Conservation (phyloP, 1,140 invertebrate genomes). For the Cryptotermes secundus region DNA sequence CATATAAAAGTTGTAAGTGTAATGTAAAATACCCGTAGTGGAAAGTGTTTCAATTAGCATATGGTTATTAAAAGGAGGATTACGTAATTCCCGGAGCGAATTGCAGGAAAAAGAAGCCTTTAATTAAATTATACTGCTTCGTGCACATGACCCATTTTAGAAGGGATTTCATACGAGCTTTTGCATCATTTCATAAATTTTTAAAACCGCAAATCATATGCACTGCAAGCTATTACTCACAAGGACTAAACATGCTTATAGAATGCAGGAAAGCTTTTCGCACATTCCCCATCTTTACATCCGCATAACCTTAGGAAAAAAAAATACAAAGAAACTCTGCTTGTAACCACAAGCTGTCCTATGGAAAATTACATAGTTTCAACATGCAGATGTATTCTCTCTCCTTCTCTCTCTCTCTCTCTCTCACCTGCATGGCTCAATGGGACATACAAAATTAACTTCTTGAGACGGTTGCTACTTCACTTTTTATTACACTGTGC, state of each 20-base stretch:
- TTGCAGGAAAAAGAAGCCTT: background rate
- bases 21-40: background rate
- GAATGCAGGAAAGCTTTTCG: background rate
- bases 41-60: background rate
- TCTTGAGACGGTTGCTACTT: background rate
- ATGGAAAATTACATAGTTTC: background rate
- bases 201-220: background rate
- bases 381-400: background rate
- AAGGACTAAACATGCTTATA: background rate
- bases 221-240: background rate
- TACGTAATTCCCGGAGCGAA: background rate
- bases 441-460: conserved; percentile 1
- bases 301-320: background rate
- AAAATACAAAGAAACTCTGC: background rate
- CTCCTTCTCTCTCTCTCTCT: no score
- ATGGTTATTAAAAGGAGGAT: background rate
- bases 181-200: background rate
- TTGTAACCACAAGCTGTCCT: background rate
- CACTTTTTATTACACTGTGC: background rate
- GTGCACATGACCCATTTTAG: background rate
- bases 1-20: background rate
- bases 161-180: background rate
- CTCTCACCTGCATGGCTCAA: background rate
- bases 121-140: background rate
- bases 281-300: background rate